A percentile compares a stretch with the other conserved stretches of the same genome.
Evolutionary conservation across 2,888 invertebrate genomes (phyloP).

Genomic region (Luperina testacea): DNA sequence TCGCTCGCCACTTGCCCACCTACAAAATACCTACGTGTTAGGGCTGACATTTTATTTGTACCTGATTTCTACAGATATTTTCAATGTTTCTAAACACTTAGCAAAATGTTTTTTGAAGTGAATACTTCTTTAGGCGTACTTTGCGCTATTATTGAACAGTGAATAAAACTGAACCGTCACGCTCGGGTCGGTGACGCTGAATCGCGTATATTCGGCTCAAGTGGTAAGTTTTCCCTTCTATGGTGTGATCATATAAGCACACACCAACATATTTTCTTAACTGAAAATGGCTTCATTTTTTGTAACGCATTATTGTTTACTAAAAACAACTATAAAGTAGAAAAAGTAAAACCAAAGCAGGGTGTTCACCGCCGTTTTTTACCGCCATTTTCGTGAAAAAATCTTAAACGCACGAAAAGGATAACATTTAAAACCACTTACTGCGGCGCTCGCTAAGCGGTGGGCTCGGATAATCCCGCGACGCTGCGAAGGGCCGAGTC

Average conservation of each 20-base stretch:
- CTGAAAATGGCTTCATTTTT: not conserved
- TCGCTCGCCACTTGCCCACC: slow-evolving; percentile 3
- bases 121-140: not conserved
- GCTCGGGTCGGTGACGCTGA: not conserved
- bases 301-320: not conserved
- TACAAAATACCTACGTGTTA: not conserved
- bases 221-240: not conserved
- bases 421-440: slow-evolving; percentile 64
- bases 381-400: slow-evolving; percentile 42
- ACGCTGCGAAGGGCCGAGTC: slow-evolving; percentile 14
- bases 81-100: not conserved
- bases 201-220: not conserved
- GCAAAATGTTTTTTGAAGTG: not conserved
- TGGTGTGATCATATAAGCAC: not conserved
- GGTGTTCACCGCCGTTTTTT: slow-evolving; percentile 23
- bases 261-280: not conserved
- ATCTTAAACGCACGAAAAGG: slow-evolving; percentile 52
- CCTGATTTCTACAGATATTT: not conserved
- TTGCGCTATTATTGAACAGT: not conserved
- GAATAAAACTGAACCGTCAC: not conserved
- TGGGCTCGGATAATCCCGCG: slow-evolving; percentile 45
- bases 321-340: not conserved
- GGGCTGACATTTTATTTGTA: slow-evolving; percentile 7
- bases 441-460: slow-evolving; percentile 32
- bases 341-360: slow-evolving; percentile 30